Base-by-base conservation (phyloP, 2,797 vertebrate species). In the Glossophaga mutica region DNA sequence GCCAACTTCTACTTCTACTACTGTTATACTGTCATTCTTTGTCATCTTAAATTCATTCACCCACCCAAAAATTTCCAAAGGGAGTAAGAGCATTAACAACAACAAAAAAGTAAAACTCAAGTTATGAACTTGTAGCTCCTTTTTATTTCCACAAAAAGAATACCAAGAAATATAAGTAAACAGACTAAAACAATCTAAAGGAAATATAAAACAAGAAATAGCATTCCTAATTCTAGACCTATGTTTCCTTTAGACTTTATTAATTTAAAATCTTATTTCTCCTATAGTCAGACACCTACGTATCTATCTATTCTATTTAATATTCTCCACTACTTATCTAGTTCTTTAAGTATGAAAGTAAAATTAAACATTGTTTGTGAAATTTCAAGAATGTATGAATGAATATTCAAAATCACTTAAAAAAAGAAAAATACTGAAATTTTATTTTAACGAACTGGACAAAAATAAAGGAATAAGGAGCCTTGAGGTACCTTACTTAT, bases 181-280 rank as follows among this genome's bases (percentile, higher is more conserved):
- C 77, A 83, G 21, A 84, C 95, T 97, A 97, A 97, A 97, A 97
- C 90, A 91, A 19, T 83, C 70, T 78, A 98, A 98, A 98, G 97
- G 96, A 98, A 97, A 92, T 95, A 97, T 98, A 97, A 98, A 96
- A 98, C 87, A 97, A 98, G 96, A 48, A 97, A 97, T 97, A 97
- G 96, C 92, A 95, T 96, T 96, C 96, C 92, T 96, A 98, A 97
- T 95, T 98, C 96, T 98, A 98, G 87, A 97, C 97, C 96, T 98
- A 97, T 96, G 96, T 90, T 96, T 87, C 77, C 93, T 92, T 59
- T 62, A 55, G 34, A n/a, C 32, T 85, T 90, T 82, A 55, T 70
- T 95, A 91, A 90, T 74, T 94, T 79, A 93, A 91, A 78, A 79
- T 65, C 57, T 42, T 82, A 73, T 92, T 71, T 90, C 34, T 82